Evolutionary conservation across 1,140 invertebrate species (phyloP).

Genomic region (Drosophila virilis): DNA sequence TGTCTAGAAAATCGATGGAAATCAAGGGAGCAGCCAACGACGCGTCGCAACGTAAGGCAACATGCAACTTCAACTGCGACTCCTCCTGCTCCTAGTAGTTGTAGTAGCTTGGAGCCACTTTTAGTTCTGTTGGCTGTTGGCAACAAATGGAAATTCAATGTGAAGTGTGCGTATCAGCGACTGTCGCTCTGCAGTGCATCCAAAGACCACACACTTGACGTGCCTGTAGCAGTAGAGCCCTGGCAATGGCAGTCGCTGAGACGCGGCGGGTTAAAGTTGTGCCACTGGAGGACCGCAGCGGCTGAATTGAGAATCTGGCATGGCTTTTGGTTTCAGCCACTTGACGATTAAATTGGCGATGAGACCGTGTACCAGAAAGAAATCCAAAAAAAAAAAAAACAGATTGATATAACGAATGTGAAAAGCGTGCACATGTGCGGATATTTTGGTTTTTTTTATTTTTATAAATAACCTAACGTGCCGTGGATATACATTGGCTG

Average conservation of each 20-base stretch:
- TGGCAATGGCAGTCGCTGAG: neutral
- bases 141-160: constrained; percentile 80
- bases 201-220: constrained; percentile 74
- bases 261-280: neutral
- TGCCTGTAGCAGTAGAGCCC: constrained; percentile 6
- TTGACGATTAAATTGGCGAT: constrained; percentile 61
- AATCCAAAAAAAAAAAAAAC: neutral
- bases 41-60: constrained; percentile 4
- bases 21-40: constrained; percentile 59
- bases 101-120: constrained; percentile 33
- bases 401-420: neutral
- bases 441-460: neutral
- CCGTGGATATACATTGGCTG: neutral
- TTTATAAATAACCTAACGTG: too few relatives aligned
- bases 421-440: constrained; percentile 1
- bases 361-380: constrained; percentile 33
- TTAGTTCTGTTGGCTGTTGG: constrained; percentile 21
- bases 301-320: constrained; percentile 20
- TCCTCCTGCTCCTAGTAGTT: constrained; percentile 4
- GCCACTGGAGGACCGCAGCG: constrained; percentile 27
- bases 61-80: constrained; percentile 10
- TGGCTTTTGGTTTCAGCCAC: constrained; percentile 43
- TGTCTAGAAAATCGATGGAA: constrained; percentile 82
- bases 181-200: constrained; percentile 77
- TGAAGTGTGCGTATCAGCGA: constrained; percentile 82